These are phyloP conservation scores for Zootermopsis nevadensis DNA, from an alignment of 2,888 invertebrate genomes.

Conservation along the genomic window DNA sequence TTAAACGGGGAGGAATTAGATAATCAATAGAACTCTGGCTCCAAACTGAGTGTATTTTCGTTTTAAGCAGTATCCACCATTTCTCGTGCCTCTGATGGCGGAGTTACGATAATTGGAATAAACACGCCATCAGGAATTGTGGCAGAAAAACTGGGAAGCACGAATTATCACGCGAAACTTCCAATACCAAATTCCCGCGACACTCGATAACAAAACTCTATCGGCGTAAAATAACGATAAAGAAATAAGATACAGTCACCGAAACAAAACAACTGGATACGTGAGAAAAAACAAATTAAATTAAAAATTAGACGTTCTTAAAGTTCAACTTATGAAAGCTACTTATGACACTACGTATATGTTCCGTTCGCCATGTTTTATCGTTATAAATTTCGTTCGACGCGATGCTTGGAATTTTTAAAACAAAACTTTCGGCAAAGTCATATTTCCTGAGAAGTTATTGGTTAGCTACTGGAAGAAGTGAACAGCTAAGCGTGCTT, in stretches of 20 bases:
- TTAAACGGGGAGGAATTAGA: conserved; percentile 4
- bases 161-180: not conserved
- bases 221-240: not conserved
- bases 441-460: no score
- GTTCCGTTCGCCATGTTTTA: no score
- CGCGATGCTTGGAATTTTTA: no score
- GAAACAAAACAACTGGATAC: not conserved
- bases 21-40: not conserved
- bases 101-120: conserved; percentile 12
- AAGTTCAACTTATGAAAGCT: no score
- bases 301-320: no score
- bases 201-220: not conserved
- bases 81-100: not conserved
- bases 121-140: not conserved
- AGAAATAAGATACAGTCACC: not conserved
- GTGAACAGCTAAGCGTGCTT: no score
- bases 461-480: no score
- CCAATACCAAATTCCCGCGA: not conserved
- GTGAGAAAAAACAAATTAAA: not conserved
- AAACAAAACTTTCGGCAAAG: no score
- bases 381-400: no score
- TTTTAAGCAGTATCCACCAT: not conserved
- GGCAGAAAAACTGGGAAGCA: not conserved
- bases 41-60: not conserved
- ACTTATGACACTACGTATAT: no score